Evolutionary conservation across 2,888 invertebrate genomes (phyloP).

Genomic region (Drosophila infuscata): DNA sequence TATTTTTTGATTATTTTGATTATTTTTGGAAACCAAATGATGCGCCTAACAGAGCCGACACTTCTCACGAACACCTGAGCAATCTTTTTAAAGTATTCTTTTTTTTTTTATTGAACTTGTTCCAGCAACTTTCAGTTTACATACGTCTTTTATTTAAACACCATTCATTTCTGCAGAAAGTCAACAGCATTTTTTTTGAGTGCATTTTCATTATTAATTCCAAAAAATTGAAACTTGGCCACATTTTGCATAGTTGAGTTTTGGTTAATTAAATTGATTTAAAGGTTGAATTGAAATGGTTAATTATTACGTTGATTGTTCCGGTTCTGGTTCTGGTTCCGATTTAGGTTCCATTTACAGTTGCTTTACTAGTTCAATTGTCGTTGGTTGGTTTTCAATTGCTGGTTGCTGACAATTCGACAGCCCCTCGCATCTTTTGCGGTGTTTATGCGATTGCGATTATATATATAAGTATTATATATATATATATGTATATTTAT

Average conservation of each 20-base stretch:
- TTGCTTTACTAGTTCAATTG: background rate
- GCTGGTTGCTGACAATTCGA: slow-evolving; percentile 57
- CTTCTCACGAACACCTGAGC: background rate
- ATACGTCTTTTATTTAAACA: slow-evolving; percentile 24
- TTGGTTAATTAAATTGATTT: background rate
- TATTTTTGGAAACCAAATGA: slow-evolving; percentile 58
- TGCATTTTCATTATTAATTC: background rate
- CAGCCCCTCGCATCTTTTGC: slow-evolving; percentile 19
- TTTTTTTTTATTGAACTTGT: slow-evolving; percentile 12
- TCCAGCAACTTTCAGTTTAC: slow-evolving; percentile 47
- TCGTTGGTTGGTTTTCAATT: slow-evolving; percentile 57
- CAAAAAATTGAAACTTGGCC: background rate
- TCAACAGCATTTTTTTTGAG: background rate
- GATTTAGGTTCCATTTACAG: background rate
- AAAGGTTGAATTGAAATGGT: background rate
- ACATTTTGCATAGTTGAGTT: background rate
- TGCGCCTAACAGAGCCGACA: slow-evolving; percentile 25
- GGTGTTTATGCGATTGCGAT: background rate
- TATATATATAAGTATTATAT: slow-evolving; percentile 6
- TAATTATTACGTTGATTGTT: too few species aligned
- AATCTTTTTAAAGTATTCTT: slow-evolving; percentile 4
- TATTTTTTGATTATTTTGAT: slow-evolving; percentile 35
- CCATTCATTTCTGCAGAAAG: background rate
- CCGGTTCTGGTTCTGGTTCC: background rate
- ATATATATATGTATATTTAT: slow-evolving; percentile 17